Base-by-base conservation (phyloP, 1,140 invertebrate genomes). In the Sarcophaga bullata region DNA sequence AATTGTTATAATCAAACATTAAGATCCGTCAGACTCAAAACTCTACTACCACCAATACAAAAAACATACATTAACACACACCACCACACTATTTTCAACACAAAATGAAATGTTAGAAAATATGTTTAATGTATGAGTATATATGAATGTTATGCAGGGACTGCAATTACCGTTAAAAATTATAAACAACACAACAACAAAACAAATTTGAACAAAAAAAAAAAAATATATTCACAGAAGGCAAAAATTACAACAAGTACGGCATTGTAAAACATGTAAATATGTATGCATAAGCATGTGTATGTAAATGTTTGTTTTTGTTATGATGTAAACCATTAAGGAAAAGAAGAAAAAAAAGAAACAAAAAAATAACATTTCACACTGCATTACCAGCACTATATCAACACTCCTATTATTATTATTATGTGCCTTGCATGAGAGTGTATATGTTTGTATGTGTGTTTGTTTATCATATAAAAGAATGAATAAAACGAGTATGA, bases 151-250 rank as follows among this genome's bases (percentile, higher is more conserved):
- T 37, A 48, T 76, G 73, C 73, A 76, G 47, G 73, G 48, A 76
- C 73, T 76, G 73, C 73, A 76, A 76, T 76, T 76, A 76, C 73
- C 73, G 73, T 76, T 76, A 76, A 76, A 73, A 76, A 76, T 76
- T 76, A 76, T 76, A 76, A 76, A 47, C 73, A 76, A 76, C 73
- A 76, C 47, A 76, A 76, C 17, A 25, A 25, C 19, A 72, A 72
- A 72, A 72, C 37, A 72, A 72, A 72, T 72, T 17, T 72, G 17
- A 17, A 25, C 62, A 25, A 72, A 72, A 25, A 72, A 25, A 72
- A 72, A 25, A 72, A 72, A 19, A 19, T 72, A 72, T 25, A 72
- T 9, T 25, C 19, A 72, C 37, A 72, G 48, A 48, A 47, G 15
- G 46, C 47, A 76, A 48, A 73, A 73, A 13, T 46, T 73, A 46